phyloP scores from a whole-genome alignment of 2,113 vertebrate genomes.

The Hepsetus odoe region DNA sequence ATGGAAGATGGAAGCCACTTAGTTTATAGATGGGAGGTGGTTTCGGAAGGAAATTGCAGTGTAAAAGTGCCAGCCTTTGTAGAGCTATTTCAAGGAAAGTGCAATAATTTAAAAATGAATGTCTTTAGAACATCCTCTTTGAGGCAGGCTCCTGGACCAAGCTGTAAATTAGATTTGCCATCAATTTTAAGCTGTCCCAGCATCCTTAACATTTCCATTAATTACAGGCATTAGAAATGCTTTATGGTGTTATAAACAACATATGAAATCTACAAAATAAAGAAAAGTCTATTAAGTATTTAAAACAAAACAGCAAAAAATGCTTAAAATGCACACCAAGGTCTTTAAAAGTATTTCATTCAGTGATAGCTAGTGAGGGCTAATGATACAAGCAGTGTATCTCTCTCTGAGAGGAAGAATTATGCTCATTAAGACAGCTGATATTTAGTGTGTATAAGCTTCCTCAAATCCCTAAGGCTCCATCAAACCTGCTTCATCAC shows the following conservation, averaged over 20 bases:
- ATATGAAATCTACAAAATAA: not conserved
- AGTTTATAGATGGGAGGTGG: conserved; percentile 55
- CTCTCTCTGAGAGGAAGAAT: not conserved
- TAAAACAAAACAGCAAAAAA: not conserved
- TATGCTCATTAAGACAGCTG: conserved; percentile 11
- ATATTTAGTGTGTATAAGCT: conserved; percentile 22
- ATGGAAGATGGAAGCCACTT: conserved; percentile 57
- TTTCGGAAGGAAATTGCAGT: conserved; percentile 59
- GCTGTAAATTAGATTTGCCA: conserved; percentile 21
- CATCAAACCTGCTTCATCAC: conserved; percentile 24
- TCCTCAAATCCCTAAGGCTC: not conserved
- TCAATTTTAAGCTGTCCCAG: conserved; percentile 1
- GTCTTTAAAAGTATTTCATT: not conserved
- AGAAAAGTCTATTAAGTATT: not conserved
- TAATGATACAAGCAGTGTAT: not conserved
- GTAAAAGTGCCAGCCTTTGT: conserved; percentile 31
- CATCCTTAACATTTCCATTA: conserved; percentile 15
- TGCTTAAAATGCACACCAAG: not conserved
- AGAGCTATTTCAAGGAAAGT: not conserved
- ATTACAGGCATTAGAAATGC: conserved; percentile 2
- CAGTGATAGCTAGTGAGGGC: conserved; percentile 20
- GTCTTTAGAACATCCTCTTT: not conserved
- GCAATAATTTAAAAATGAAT: not conserved
- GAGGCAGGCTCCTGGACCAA: not conserved
- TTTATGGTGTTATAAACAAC: not conserved